Conservation (phyloP, 2,888 invertebrate species). For the Hypomecis atomaria region DNA sequence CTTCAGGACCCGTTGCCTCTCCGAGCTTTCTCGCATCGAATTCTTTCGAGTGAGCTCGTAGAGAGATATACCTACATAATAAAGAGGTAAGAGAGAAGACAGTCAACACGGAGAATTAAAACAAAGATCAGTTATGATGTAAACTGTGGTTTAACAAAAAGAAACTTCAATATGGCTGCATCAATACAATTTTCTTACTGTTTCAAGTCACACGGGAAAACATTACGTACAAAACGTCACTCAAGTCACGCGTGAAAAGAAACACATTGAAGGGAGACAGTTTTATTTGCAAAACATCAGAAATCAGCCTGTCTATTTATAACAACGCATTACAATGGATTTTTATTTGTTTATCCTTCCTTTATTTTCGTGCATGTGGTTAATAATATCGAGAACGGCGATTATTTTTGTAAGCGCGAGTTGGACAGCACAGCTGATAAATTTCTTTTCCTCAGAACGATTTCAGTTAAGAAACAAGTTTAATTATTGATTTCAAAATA, state of each 20-base stretch:
- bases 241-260: conserved; percentile 19
- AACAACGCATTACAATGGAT: conserved; percentile 15
- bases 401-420: conserved; percentile 10
- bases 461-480: no score
- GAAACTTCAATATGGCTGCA: neutral
- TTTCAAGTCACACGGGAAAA: conserved; percentile 17
- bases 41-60: no score
- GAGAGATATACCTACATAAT: no score
- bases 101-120: no score
- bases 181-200: neutral
- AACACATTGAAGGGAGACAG: conserved; percentile 16
- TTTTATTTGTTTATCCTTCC: conserved; percentile 22
- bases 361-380: conserved; percentile 16
- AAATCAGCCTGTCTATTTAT: conserved; percentile 13
- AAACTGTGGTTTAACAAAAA: no score
- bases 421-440: neutral
- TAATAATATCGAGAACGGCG: conserved; percentile 15
- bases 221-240: conserved; percentile 27
- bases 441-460: neutral
- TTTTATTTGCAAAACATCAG: conserved; percentile 22
- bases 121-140: no score
- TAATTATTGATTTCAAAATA: no score
- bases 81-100: no score
- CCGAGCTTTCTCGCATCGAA: no score
- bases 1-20: no score